Evolutionary conservation across 2,888 invertebrate species (phyloP).

Genomic region (Conistra vaccinii): DNA sequence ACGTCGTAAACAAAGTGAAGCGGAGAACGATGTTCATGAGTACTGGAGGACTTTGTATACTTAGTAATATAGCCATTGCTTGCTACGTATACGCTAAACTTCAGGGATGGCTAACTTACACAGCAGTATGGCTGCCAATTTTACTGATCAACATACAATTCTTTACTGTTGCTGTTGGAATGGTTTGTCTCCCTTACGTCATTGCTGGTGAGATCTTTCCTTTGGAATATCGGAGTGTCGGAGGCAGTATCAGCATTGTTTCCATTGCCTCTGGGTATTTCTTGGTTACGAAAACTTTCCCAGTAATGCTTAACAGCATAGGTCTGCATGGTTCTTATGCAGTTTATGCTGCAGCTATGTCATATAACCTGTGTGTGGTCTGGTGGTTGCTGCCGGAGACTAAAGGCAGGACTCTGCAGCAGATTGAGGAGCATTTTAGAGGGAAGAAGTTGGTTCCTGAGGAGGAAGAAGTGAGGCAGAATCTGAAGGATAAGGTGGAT

Average conservation of each 20-base stretch:
- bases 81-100: constrained; percentile 76
- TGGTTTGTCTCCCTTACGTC: constrained; percentile 92
- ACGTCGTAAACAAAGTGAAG: constrained; percentile 88
- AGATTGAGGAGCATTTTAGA: constrained; percentile 91
- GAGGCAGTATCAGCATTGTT: constrained; percentile 90
- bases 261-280: constrained; percentile 90
- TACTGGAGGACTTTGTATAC: constrained; percentile 89
- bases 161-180: constrained; percentile 88
- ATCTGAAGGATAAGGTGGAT: constrained; percentile 57
- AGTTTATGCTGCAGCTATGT: constrained; percentile 87
- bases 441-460: constrained; percentile 68
- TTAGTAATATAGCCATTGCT: constrained; percentile 88
- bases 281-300: constrained; percentile 91
- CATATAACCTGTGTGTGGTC: constrained; percentile 86
- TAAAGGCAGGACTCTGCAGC: constrained; percentile 91
- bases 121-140: constrained; percentile 81
- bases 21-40: constrained; percentile 90
- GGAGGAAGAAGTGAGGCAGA: constrained; percentile 63
- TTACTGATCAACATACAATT: constrained; percentile 87
- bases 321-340: constrained; percentile 89
- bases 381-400: constrained; percentile 92
- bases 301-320: constrained; percentile 83
- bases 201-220: constrained; percentile 93
- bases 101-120: constrained; percentile 68
- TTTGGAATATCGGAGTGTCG: constrained; percentile 89